These are phyloP conservation scores for Caloenas nicobarica DNA, from an alignment of 2,113 vertebrate species.

Conservation along the genomic window DNA sequence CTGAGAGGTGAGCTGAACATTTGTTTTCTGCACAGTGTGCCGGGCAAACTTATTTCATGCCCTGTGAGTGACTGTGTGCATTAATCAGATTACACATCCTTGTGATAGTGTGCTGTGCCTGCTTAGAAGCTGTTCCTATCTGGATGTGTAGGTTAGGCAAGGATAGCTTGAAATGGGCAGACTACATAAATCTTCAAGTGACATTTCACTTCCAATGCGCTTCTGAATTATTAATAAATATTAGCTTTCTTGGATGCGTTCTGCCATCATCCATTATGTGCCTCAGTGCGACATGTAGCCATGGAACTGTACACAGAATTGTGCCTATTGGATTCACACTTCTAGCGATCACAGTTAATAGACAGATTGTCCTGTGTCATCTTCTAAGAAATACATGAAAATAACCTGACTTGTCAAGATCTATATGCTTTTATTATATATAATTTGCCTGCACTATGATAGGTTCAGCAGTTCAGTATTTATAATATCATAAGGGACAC, in stretches of 20 bases:
- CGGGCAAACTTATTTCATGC: neutral
- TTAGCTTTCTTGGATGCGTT: neutral
- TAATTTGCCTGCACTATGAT: neutral
- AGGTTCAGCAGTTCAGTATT: neutral
- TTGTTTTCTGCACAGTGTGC: neutral
- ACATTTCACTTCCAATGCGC: neutral
- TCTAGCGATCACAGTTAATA: neutral
- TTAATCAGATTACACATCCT: neutral
- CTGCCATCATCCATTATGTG: neutral
- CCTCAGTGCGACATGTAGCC: neutral
- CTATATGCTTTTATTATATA: fast-evolving
- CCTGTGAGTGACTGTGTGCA: neutral
- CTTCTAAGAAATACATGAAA: neutral
- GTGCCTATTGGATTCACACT: neutral
- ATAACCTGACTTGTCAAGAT: neutral
- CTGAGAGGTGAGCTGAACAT: neutral
- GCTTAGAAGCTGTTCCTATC: neutral
- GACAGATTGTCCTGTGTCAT: neutral
- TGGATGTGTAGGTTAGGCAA: neutral
- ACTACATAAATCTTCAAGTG: neutral
- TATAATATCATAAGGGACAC: neutral
- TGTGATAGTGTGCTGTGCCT: neutral
- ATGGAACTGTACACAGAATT: neutral
- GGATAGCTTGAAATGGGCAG: neutral
- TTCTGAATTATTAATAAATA: conserved; percentile 30